Percentiles rank a stretch among this genome's conserved stretches.
Conservation (phyloP, 1,140 invertebrate genomes). For the Drosophila funebris region DNA sequence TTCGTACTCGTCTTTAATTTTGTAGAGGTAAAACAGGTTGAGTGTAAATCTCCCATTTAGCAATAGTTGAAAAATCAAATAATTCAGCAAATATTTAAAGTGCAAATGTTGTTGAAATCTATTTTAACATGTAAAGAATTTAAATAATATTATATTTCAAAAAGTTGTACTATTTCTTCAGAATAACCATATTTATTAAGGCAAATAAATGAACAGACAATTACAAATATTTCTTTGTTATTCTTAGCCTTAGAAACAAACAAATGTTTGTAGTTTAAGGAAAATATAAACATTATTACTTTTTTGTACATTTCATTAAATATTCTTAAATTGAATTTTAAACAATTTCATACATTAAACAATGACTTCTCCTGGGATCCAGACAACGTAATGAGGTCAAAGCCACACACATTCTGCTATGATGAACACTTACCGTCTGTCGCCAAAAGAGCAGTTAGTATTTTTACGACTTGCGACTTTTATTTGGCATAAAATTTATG, state of each 20-base stretch:
- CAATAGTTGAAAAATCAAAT: background rate
- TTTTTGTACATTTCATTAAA: background rate
- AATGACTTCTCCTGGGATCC: background rate
- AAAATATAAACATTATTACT: no score
- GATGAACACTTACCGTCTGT: constrained; percentile 8
- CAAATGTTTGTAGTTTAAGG: no score
- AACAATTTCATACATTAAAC: background rate
- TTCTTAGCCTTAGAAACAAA: no score
- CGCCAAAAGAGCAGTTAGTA: constrained; percentile 5
- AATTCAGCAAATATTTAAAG: no score
- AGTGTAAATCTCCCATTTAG: background rate
- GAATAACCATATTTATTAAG: no score
- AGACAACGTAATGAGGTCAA: constrained; percentile 29
- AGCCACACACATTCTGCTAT: background rate
- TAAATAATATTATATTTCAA: no score
- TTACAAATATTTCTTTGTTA: no score
- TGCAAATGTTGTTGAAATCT: background rate
- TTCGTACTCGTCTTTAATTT: background rate
- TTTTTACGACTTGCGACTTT: constrained; percentile 15
- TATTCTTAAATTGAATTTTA: background rate
- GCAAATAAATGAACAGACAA: no score
- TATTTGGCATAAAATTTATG: constrained; percentile 51
- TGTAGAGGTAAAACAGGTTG: background rate
- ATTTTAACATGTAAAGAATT: background rate
- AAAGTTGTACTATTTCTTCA: no score